A percentile compares a stretch with the other conserved stretches of the same genome.
Conservation (phyloP, 2,797 vertebrate species). For the Clarias platycephalus region DNA sequence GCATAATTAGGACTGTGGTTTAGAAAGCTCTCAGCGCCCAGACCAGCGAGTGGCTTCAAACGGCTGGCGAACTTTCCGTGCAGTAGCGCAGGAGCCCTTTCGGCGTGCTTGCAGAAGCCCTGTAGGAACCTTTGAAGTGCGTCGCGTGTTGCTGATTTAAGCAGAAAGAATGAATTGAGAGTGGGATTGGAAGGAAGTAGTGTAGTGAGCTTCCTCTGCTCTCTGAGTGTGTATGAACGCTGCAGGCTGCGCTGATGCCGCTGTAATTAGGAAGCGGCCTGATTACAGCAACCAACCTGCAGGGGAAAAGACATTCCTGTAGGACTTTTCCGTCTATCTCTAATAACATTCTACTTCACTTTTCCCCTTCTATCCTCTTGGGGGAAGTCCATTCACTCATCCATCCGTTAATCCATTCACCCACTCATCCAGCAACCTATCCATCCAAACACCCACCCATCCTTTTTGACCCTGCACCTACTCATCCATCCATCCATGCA, state of each 20-base stretch:
- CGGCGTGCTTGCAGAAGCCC: neutral
- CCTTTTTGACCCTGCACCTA: neutral
- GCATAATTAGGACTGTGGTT: constrained; percentile 49
- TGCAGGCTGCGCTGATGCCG: constrained; percentile 12
- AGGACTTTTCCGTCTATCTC: constrained; percentile 46
- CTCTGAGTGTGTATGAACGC: neutral
- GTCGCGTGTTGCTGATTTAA: constrained; percentile 21
- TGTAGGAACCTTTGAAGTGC: constrained; percentile 9
- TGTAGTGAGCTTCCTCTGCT: constrained; percentile 19
- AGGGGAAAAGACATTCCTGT: constrained; percentile 34
- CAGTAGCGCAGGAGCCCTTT: constrained; percentile 5
- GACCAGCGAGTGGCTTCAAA: constrained; percentile 26
- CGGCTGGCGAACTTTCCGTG: neutral
- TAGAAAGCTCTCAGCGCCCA: constrained; percentile 32
- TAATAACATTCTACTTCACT: neutral
- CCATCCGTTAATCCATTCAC: no score
- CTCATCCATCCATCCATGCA: neutral
- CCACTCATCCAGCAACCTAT: neutral
- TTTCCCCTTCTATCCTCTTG: constrained; percentile 16
- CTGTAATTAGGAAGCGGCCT: constrained; percentile 39
- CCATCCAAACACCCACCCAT: neutral
- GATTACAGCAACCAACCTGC: constrained; percentile 38
- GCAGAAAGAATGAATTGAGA: constrained; percentile 12
- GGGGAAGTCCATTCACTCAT: neutral
- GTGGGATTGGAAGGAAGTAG: constrained; percentile 18